A percentile compares a stretch with the other conserved stretches of the same genome.
phyloP scores from a whole-genome alignment of 1,140 invertebrate species.

The Rhopalosiphum maidis region DNA sequence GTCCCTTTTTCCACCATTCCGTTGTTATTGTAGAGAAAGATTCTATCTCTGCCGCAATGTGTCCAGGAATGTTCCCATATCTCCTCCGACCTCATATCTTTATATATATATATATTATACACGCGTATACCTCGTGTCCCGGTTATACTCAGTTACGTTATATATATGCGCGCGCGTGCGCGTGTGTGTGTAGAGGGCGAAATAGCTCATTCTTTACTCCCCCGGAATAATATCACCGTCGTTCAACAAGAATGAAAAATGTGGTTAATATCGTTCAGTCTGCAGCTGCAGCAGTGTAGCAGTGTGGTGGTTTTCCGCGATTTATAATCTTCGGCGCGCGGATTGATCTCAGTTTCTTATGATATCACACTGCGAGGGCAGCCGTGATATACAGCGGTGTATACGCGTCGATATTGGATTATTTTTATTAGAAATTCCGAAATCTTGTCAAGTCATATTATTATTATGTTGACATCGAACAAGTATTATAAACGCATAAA shows the following conservation, averaged over 20 bases:
- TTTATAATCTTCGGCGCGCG: background rate
- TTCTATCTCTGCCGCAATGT: conserved; percentile 37
- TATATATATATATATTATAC: too few species aligned
- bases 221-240: conserved; percentile 12
- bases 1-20: conserved; percentile 10
- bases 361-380: background rate
- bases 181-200: background rate
- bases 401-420: background rate
- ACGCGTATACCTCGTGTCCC: background rate
- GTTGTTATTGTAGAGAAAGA: conserved; percentile 41
- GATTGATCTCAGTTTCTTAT: background rate
- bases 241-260: conserved; percentile 38
- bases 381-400: background rate
- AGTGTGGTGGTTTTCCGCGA: background rate
- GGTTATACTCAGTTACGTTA: background rate
- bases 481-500: background rate
- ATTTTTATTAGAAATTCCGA: conserved; percentile 19
- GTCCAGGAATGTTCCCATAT: conserved; percentile 48
- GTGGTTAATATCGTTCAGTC: conserved; percentile 35
- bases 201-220: conserved; percentile 51
- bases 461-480: background rate
- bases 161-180: background rate
- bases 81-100: background rate
- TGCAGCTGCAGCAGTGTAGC: background rate
- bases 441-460: background rate